Percentiles rank a stretch among this genome's conserved stretches.
phyloP scores from a whole-genome alignment of 2,113 vertebrate genomes.

The Sander lucioperca region DNA sequence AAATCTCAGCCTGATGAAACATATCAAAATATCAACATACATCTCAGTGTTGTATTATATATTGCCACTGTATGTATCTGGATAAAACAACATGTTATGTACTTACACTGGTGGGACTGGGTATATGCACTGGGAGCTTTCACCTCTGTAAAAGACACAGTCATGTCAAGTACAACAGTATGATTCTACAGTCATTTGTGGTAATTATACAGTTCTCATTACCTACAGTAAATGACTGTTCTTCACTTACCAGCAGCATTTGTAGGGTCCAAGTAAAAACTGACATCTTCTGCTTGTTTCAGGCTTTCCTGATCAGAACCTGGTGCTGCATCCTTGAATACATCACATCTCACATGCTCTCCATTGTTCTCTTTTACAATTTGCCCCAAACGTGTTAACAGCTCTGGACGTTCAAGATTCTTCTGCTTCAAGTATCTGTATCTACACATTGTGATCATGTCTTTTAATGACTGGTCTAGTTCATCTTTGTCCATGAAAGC shows the following conservation, averaged over 20 bases:
- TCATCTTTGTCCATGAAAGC: not conserved
- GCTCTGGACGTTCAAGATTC: not conserved
- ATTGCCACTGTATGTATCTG: too few species aligned
- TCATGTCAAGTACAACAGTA: too few species aligned
- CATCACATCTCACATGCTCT: not conserved
- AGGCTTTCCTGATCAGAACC: not conserved
- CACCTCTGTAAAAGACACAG: too few species aligned
- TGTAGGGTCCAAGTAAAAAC: not conserved
- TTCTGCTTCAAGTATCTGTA: not conserved
- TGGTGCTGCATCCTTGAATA: not conserved
- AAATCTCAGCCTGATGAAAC: too few species aligned
- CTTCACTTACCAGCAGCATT: slow-evolving; percentile 10
- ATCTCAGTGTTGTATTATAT: too few species aligned
- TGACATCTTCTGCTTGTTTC: not conserved
- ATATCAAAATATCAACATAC: too few species aligned
- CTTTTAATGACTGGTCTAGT: not conserved
- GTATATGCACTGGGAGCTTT: too few species aligned
- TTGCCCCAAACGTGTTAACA: not conserved
- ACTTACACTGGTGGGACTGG: too few species aligned
- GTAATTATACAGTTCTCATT: too few species aligned
- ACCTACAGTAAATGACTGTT: too few species aligned
- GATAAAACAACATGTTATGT: too few species aligned
- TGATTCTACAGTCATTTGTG: too few species aligned
- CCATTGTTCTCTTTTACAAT: not conserved
- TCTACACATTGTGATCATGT: not conserved